phyloP scores from a whole-genome alignment of 2,797 vertebrate species.

The Alauda arvensis region DNA sequence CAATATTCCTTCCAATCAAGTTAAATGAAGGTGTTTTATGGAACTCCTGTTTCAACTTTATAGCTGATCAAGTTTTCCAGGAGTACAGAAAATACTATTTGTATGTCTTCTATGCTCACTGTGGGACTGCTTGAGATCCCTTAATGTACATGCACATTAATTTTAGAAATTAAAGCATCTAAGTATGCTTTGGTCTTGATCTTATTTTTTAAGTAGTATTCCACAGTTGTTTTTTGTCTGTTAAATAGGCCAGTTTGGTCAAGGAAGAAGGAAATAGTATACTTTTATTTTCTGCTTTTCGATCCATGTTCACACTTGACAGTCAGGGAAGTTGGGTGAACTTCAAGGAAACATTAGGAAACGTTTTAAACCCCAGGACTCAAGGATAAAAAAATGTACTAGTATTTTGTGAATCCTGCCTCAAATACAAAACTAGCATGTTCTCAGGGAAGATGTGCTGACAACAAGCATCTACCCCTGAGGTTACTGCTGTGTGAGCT shows the following conservation, averaged over 20 bases:
- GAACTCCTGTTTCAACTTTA: slow-evolving; percentile 38
- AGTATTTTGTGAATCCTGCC: background rate
- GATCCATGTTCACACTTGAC: background rate
- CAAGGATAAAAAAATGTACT: background rate
- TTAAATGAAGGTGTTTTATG: slow-evolving; percentile 50
- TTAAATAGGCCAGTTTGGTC: background rate
- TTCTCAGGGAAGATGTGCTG: background rate
- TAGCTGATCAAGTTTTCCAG: slow-evolving; percentile 22
- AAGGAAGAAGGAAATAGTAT: background rate
- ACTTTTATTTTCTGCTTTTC: background rate
- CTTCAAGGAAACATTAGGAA: background rate
- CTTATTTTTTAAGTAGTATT: background rate
- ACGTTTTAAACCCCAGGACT: background rate
- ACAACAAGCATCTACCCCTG: background rate
- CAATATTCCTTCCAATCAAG: slow-evolving; percentile 38
- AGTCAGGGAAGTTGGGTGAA: background rate
- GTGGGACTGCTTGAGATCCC: background rate
- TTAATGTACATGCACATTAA: background rate
- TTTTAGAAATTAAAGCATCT: background rate
- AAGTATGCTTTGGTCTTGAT: background rate
- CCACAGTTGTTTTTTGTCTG: background rate
- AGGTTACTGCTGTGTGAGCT: background rate
- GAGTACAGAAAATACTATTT: slow-evolving; percentile 33
- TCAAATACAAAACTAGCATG: background rate
- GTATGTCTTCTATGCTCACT: slow-evolving; percentile 5